Conservation (phyloP, 2,888 invertebrate genomes). For the Drosophila yooni region DNA sequence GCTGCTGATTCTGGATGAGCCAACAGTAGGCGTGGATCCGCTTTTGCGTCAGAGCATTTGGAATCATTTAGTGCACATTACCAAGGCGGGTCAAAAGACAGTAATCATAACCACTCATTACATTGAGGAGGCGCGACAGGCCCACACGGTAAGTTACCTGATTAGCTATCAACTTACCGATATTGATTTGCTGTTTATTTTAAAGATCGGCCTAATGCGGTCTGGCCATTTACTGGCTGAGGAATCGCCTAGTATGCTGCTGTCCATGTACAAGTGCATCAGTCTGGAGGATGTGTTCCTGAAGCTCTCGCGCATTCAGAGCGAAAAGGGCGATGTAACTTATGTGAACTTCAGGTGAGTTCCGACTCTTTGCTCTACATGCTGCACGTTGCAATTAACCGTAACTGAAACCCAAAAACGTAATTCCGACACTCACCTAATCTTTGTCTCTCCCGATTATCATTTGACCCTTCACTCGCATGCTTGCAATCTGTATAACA, state of each 20-base stretch:
- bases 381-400: slow-evolving; percentile 41
- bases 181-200: slow-evolving; percentile 10
- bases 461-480: slow-evolving; percentile 60
- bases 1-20: slow-evolving; percentile 95
- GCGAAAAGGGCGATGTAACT: slow-evolving; percentile 86
- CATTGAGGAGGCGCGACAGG: slow-evolving; percentile 97
- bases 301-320: slow-evolving; percentile 93
- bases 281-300: slow-evolving; percentile 97
- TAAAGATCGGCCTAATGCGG: slow-evolving; percentile 96
- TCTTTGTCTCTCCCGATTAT: slow-evolving; percentile 42
- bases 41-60: slow-evolving; percentile 95
- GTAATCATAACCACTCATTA: slow-evolving; percentile 97
- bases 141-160: slow-evolving; percentile 90
- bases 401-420: slow-evolving; percentile 9
- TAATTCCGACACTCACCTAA: slow-evolving; percentile 28
- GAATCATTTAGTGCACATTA: slow-evolving; percentile 96
- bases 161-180: background rate
- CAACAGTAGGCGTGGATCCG: slow-evolving; percentile 97
- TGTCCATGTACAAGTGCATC: slow-evolving; percentile 93
- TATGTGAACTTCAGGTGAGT: slow-evolving; percentile 85
- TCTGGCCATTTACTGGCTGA: slow-evolving; percentile 96
- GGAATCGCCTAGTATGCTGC: slow-evolving; percentile 93
- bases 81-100: slow-evolving; percentile 95
- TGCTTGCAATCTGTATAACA: slow-evolving; percentile 71
- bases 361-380: slow-evolving; percentile 26